Evolutionary conservation across 1,140 invertebrate genomes (phyloP), one percentile per base, ranked within the genome.

Genomic region (Drosophila pachea): DNA sequence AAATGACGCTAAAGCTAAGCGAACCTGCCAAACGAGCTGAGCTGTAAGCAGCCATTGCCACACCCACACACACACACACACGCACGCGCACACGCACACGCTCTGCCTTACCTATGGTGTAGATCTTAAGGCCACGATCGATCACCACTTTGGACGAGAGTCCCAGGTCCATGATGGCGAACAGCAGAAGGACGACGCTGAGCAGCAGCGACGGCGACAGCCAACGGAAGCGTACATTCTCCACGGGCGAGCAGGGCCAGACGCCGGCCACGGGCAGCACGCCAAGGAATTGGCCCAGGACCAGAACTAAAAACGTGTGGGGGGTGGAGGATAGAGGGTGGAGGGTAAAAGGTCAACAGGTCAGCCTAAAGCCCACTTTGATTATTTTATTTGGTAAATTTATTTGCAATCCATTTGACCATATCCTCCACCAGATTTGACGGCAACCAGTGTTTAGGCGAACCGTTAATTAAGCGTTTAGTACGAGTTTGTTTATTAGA

Each of bases 1-100:
- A 87, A 12, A 86, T 87, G 0, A 86, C 77, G 64, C 86, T 86
- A 33, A 88, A 88, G 52, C 78, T 88, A 0, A 88, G 78, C 5
- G 87, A 75, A 6, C 82, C 87, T 88, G 22, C 22, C 22, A 3
- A 45, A 4, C 4, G 5, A 32, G 43, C 22, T 22, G n/a, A n/a
- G n/a, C 16, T 8, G 2, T 14, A 4, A 31, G 9, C 0, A n/a
- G n/a, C n/a, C n/a, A n/a, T n/a, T n/a, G n/a, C n/a, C n/a, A n/a
- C n/a, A n/a, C n/a, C n/a, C n/a, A n/a, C n/a, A n/a, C n/a, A n/a
- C n/a, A n/a, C n/a, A n/a, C n/a, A n/a, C n/a, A n/a, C n/a, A n/a
- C n/a, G n/a, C n/a, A n/a, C n/a, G n/a, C n/a, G n/a, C n/a, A n/a
- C n/a, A n/a, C n/a, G n/a, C n/a, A n/a, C n/a, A n/a, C n/a, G n/a